A percentile compares a stretch with the other conserved stretches of the same genome.
Conservation (phyloP, 2,797 vertebrate genomes). For the Sebastiscus tertius region DNA sequence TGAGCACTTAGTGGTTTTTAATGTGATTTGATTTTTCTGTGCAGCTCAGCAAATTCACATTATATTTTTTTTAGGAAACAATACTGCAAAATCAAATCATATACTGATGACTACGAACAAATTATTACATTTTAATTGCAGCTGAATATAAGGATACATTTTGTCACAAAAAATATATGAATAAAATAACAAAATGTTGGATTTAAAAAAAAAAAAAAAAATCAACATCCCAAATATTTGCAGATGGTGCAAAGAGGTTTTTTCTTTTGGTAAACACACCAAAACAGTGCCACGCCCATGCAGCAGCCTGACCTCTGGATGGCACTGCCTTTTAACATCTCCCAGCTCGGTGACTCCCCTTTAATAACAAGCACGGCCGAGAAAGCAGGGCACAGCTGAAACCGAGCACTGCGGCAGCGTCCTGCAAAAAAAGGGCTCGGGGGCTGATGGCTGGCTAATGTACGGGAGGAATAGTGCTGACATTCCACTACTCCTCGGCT, state of each 20-base stretch:
- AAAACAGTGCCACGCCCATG: slow-evolving; percentile 73
- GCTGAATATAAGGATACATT: not conserved
- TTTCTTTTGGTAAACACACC: slow-evolving; percentile 19
- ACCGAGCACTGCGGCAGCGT: slow-evolving; percentile 62
- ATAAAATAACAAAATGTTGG: not conserved
- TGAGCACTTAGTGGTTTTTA: slow-evolving; percentile 47
- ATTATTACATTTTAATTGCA: not conserved
- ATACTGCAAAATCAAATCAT: not conserved
- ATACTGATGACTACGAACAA: not conserved
- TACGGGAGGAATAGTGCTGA: slow-evolving; percentile 65
- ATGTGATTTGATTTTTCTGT: slow-evolving; percentile 37
- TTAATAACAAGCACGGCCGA: slow-evolving; percentile 15
- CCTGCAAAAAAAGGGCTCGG: slow-evolving; percentile 42
- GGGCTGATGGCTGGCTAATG: slow-evolving; percentile 50
- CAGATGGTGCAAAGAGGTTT: slow-evolving; percentile 16
- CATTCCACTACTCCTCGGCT: slow-evolving; percentile 76
- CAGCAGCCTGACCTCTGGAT: slow-evolving; percentile 72
- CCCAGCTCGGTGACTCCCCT: slow-evolving; percentile 20
- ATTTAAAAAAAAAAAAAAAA: not conserved
- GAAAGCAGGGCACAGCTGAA: slow-evolving; percentile 48
- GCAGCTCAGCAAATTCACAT: slow-evolving; percentile 54
- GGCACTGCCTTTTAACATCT: slow-evolving; percentile 55
- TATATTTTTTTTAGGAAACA: not conserved
- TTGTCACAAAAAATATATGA: not conserved
- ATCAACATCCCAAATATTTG: not conserved